Evolutionary conservation across 2,888 invertebrate genomes (phyloP).

Genomic region (Stenchaetothrips biformis): DNA sequence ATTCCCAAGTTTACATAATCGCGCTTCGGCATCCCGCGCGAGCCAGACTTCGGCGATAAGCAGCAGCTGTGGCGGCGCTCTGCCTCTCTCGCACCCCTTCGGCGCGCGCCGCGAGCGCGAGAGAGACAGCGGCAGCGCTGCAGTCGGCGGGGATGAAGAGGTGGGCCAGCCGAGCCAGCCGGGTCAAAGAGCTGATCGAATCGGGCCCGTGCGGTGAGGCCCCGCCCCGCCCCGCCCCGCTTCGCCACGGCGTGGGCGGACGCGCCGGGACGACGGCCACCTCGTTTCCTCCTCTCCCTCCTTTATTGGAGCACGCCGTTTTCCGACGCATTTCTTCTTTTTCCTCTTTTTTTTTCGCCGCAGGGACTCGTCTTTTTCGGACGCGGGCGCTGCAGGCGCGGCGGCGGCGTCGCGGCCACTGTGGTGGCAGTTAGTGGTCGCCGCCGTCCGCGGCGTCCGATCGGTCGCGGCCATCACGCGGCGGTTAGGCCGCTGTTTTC

Average conservation of each 20-base stretch:
- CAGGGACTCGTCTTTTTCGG: not conserved
- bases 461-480: not conserved
- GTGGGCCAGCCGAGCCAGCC: not conserved
- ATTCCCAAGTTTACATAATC: constrained; percentile 12
- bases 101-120: not conserved
- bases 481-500: too few species aligned
- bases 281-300: constrained; percentile 3
- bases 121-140: not conserved
- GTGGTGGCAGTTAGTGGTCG: not conserved
- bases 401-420: not conserved
- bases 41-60: constrained; percentile 1
- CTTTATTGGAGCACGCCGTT: not conserved
- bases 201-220: not conserved
- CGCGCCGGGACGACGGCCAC: not conserved
- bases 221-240: not conserved
- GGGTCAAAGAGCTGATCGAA: not conserved
- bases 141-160: not conserved
- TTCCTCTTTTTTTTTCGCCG: not conserved
- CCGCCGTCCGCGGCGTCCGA: too few species aligned
- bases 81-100: not conserved
- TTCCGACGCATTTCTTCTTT: not conserved
- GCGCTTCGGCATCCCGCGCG: not conserved
- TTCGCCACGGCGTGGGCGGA: not conserved
- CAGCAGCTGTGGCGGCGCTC: not conserved
- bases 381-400: not conserved